Percentiles rank a stretch among this genome's conserved stretches.
These are phyloP conservation scores for Semnornis frantzii DNA, from an alignment of 2,113 vertebrate species.

Conservation along the genomic window DNA sequence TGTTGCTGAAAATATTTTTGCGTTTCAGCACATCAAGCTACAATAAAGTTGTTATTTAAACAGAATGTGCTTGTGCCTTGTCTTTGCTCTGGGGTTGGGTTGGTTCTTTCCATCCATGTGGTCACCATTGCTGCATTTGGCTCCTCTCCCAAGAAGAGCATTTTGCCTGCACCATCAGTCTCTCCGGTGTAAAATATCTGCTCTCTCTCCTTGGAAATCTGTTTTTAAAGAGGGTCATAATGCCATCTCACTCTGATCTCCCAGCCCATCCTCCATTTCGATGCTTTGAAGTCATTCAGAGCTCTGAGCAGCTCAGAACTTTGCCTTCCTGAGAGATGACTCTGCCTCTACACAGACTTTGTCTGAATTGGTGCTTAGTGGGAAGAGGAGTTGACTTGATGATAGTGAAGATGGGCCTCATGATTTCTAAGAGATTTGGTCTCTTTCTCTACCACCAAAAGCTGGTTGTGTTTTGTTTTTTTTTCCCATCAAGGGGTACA, in stretches of 20 bases:
- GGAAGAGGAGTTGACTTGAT: background rate
- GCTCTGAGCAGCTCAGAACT: background rate
- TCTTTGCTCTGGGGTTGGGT: background rate
- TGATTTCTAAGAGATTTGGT: background rate
- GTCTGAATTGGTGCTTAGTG: background rate
- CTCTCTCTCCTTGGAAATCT: background rate
- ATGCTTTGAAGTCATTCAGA: background rate
- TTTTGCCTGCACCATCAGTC: background rate
- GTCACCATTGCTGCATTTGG: background rate
- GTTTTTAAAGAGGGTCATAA: background rate
- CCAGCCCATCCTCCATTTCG: background rate
- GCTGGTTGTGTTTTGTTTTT: background rate
- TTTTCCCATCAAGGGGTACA: background rate
- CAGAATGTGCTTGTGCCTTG: slow-evolving; percentile 60
- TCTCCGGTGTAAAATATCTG: background rate
- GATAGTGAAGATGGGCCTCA: background rate
- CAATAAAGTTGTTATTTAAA: slow-evolving; percentile 86
- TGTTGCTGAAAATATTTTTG: slow-evolving; percentile 86
- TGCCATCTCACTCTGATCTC: background rate
- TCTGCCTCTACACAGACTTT: background rate
- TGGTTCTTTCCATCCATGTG: background rate
- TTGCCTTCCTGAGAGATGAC: background rate
- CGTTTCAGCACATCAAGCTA: slow-evolving; percentile 81
- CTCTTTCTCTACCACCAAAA: background rate
- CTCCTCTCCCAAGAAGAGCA: background rate